A percentile compares a stretch with the other conserved stretches of the same genome.
These are phyloP conservation scores for Hozukius guyotensis DNA, from an alignment of 2,797 vertebrate genomes.

Conservation along the genomic window DNA sequence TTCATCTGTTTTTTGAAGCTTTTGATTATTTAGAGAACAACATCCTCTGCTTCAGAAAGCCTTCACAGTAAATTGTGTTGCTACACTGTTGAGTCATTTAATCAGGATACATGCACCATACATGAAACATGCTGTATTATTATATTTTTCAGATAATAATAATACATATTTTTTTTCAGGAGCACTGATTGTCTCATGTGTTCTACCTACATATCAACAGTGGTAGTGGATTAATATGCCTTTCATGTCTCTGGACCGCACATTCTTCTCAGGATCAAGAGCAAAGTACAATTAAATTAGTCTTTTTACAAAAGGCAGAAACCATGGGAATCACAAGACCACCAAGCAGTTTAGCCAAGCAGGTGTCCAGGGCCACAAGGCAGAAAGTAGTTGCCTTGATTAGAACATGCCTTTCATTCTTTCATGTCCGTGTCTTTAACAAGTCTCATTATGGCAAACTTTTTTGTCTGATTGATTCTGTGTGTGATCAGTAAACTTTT, in stretches of 20 bases:
- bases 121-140: background rate
- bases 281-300: conserved; percentile 82
- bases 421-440: conserved; percentile 42
- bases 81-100: background rate
- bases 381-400: conserved; percentile 52
- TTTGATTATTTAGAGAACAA: background rate
- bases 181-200: conserved; percentile 44
- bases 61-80: background rate
- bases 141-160: background rate
- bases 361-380: conserved; percentile 58
- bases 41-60: background rate
- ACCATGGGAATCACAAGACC: conserved; percentile 80
- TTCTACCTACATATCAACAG: conserved; percentile 54
- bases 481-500: background rate
- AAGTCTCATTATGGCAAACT: conserved; percentile 1
- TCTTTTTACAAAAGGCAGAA: conserved; percentile 79
- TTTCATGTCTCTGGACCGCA: conserved; percentile 78
- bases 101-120: background rate
- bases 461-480: conserved; percentile 3
- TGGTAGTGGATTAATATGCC: conserved; percentile 76
- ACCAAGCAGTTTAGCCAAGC: conserved; percentile 64
- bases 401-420: conserved; percentile 61
- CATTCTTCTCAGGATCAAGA: conserved; percentile 85
- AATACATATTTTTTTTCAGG: conserved; percentile 1
- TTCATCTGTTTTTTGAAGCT: background rate